Base-by-base conservation (phyloP, 1,140 invertebrate species). In the Mactra quadrangularis region DNA sequence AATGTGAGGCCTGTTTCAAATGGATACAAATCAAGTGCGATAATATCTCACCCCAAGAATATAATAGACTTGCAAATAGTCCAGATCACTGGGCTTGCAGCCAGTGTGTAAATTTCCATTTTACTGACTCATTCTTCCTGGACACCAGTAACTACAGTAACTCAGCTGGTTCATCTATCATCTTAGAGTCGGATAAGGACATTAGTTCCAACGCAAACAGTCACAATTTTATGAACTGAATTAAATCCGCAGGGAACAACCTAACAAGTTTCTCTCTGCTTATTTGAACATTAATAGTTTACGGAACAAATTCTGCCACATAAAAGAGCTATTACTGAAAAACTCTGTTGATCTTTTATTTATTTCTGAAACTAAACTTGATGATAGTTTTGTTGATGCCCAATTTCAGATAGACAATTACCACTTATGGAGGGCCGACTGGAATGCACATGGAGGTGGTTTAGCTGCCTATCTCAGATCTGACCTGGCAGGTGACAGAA, bases 291-390 rank as follows among this genome's bases (percentile, higher is more conserved):
- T n/a, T n/a, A n/a, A n/a, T n/a, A n/a, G n/a, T n/a, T n/a, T n/a
- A n/a, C n/a, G n/a, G 55, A 31, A 74, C 29, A 55, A 74, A 35
- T 74, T 57, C 22, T 31, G 52, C 35, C n/a, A 29, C 15, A 35
- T 74, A 7, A 53, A 74, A 74, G 52, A 74, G 4, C 50, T 57
- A 1, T 31, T 74, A 53, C 3, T 74, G 52, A 41, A 55, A 57
- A 74, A 74, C 52, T 9, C 31, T 33, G 13, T 74, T 55, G 70
- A 74, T 31, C 38, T 77, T 17, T 53, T 84, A 41, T 84, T 84
- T 62, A 55, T 77, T 25, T 70, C 82, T 50, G 82, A 84, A 45
- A 71, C 72, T 3, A 84, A 76, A 53, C 15, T 77, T 3, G 74
- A 84, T 55, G 66, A n/a, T n/a, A n/a, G n/a, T n/a, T n/a, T n/a